Base-by-base conservation (phyloP, 1,140 invertebrate genomes). In the Mesaphorura yosii region DNA sequence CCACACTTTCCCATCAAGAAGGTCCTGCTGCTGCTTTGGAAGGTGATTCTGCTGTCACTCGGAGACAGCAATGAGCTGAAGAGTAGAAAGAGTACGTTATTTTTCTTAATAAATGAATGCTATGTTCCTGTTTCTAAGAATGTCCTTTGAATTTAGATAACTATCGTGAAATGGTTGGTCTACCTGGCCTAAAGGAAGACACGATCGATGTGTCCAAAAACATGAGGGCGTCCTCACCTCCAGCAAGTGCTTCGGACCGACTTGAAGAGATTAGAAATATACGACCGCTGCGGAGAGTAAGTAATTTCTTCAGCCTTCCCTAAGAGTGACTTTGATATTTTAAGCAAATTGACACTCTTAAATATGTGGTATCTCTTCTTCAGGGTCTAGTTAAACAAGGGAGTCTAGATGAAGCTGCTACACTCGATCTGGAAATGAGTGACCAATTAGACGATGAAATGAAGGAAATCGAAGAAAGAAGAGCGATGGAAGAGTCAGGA, bases 1-100 rank as follows among this genome's bases (percentile, higher is more conserved):
- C 88, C 91, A 40, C 89, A 95, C 73, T 96, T 94, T 74, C 93
- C 93, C 15, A 95, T 97, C 79, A 96, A 94, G 69, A 98, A 98
- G 75, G 86, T 97, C 48, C 72, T 98, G 25, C 70, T 98, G n/a
- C 70, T 98, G 2, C 67, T 98, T 14, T 98, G 94, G 94, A 98
- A 98, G 75, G 78, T 91, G 2, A 79, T 95, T 40, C 71, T 98
- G 46, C 76, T 93, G 1, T 85, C 87, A 12, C 72, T 97, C 19
- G 93, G 93, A 22, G 92, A 91, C 14, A 87, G 88, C 56, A 79
- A 84, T 53, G 79, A 82, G 28, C 70, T 95, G 1, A 79, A 82
- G 65, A 74, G 80, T 56, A 68, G 83, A 15, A 93, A 93, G 70
- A 74, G 72, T 64, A 60, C 42, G 41, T 26, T 28, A 20, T 31